Evolutionary conservation across 1,140 invertebrate species (phyloP), one percentile per base, ranked within the genome.

Genomic region (Telenomus remus): DNA sequence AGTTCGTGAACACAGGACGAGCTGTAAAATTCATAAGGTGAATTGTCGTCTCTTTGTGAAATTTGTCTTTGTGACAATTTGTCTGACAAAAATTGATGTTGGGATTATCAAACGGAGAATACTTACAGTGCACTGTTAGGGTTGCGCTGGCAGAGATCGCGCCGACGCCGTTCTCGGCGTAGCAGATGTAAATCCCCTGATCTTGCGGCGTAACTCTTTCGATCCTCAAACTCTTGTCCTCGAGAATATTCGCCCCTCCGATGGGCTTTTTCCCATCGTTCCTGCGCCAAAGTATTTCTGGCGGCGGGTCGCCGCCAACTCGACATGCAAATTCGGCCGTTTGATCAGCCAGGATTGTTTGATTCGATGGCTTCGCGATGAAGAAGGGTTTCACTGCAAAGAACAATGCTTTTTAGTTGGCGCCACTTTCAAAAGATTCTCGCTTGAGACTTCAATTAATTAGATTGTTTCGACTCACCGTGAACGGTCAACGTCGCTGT

Each of bases 221-320:
- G 56, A 96, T 94, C 44, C 91, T 89, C 13, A 96, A 84, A 73
- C 92, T 94, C 81, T 93, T 94, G 79, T 94, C 93, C 44, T 94
- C 93, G 43, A 93, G 86, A 51, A 95, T 92, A 43, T 92, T 90
- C 5, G 92, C 93, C 75, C 94, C 89, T 5, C 93, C 92, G 48
- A 92, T 90, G 0, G 94, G 93, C 89, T 96, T 95, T 81, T 94
- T 93, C 10, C 93, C 94, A 72, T 95, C 94, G 83, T 96, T 94
- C 80, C 96, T 93, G 48, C 94, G 91, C 97, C 97, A 97, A 47
- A 96, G 91, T 9, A 97, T 92, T 75, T 95, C 92, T 0, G 96
- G 95, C 16, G 90, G 89, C n/a, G 96, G 96, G 86, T 97, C 95
- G 9, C 97, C 97, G 53, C 94, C 94, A 0, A 96, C 96, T 53